Conservation (phyloP, 2,113 vertebrate genomes). For the Rostratula benghalensis region DNA sequence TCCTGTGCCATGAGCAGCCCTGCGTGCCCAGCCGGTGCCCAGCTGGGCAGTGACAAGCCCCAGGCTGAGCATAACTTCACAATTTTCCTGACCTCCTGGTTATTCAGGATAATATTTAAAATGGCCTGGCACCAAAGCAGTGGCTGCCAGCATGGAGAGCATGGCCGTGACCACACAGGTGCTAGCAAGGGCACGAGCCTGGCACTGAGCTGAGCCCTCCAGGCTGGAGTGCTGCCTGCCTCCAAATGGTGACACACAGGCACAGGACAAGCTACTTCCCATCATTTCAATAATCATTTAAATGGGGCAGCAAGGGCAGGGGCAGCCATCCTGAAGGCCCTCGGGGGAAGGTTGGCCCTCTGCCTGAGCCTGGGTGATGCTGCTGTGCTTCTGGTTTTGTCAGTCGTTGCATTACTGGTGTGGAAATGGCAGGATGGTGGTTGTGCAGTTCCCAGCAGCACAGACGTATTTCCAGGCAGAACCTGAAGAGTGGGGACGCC, state of each 20-base stretch:
- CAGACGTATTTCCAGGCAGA: not conserved
- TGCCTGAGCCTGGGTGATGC: rapidly evolving
- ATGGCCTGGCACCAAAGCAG: not conserved
- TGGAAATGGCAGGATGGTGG: not conserved
- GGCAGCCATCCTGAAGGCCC: not conserved
- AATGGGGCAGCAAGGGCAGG: not conserved
- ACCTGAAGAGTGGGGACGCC: not conserved
- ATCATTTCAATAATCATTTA: rapidly evolving
- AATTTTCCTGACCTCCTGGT: not conserved
- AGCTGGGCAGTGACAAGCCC: not conserved
- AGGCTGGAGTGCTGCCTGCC: not conserved
- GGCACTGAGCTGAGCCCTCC: not conserved
- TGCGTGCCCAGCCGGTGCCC: not conserved
- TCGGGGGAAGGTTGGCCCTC: not conserved
- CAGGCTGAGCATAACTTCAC: not conserved
- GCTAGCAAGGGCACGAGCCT: not conserved
- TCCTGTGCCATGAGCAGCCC: not conserved
- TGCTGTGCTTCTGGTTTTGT: not conserved
- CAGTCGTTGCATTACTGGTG: not conserved
- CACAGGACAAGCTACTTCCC: rapidly evolving
- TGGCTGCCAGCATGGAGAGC: rapidly evolving
- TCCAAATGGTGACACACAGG: rapidly evolving
- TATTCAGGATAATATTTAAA: not conserved
- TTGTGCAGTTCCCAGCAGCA: not conserved
- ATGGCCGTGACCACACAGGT: rapidly evolving